Evolutionary conservation across 1,140 invertebrate genomes (phyloP).

Genomic region (Cephus cinctus): DNA sequence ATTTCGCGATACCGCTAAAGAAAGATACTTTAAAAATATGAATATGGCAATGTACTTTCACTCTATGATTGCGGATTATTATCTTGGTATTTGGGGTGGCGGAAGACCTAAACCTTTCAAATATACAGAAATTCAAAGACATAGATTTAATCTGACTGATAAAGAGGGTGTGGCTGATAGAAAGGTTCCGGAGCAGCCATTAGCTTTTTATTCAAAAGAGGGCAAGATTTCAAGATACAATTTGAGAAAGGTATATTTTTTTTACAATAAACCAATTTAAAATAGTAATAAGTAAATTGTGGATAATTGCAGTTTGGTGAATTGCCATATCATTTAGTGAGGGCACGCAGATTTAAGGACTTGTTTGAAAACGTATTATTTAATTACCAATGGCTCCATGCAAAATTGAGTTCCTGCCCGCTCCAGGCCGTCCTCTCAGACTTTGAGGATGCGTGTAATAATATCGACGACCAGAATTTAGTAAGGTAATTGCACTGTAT

Average conservation of each 20-base stretch:
- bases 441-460: conserved; percentile 89
- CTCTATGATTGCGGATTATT: conserved; percentile 97
- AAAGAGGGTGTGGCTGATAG: conserved; percentile 92
- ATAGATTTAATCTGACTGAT: conserved; percentile 82
- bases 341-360: conserved; percentile 88
- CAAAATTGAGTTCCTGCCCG: conserved; percentile 92
- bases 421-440: conserved; percentile 92
- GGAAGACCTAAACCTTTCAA: conserved; percentile 94
- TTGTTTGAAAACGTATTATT: conserved; percentile 93
- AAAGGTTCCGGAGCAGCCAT: conserved; percentile 92
- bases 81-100: conserved; percentile 93
- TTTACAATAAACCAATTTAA: neutral
- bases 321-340: conserved; percentile 89
- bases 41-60: conserved; percentile 96
- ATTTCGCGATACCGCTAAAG: conserved; percentile 89
- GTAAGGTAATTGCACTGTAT: conserved; percentile 61
- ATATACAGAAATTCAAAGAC: conserved; percentile 93
- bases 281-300: neutral
- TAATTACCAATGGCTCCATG: conserved; percentile 97
- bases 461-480: conserved; percentile 82
- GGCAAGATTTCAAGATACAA: conserved; percentile 85
- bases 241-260: conserved; percentile 72
- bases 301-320: conserved; percentile 79
- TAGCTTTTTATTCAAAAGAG: conserved; percentile 90
- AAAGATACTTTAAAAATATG: conserved; percentile 96